These are phyloP conservation scores for Fregetta grallaria DNA, from an alignment of 2,113 vertebrate species.

Conservation along the genomic window DNA sequence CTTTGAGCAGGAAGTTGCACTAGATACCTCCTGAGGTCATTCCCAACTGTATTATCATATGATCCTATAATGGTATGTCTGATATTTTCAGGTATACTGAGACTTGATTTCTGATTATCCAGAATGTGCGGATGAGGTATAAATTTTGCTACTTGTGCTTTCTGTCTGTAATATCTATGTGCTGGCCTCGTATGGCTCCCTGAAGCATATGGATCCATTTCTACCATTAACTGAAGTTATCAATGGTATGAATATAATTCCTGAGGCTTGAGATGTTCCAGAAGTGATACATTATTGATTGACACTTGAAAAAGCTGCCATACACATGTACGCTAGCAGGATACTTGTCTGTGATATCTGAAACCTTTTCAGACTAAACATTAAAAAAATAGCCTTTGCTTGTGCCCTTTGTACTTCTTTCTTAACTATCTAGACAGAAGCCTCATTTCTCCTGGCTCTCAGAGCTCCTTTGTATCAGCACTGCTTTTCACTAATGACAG, in stretches of 20 bases:
- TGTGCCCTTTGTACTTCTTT: background rate
- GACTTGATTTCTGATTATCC: background rate
- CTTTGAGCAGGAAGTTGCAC: background rate
- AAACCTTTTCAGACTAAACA: background rate
- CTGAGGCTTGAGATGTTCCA: background rate
- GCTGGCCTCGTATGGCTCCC: background rate
- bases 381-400: background rate
- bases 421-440: background rate
- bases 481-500: background rate
- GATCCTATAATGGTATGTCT: background rate
- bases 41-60: background rate
- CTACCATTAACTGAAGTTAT: background rate
- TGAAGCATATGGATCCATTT: background rate
- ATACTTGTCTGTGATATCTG: background rate
- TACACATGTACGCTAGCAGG: background rate
- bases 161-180: background rate
- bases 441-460: background rate
- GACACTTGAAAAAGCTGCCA: background rate
- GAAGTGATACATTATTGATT: constrained; percentile 4
- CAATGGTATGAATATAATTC: background rate
- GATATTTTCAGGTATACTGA: background rate
- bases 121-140: background rate
- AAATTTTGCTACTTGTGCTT: background rate
- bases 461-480: background rate
- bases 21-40: background rate